Evolutionary conservation across 2,113 vertebrate genomes (phyloP), one percentile per base, ranked within the genome.

Genomic region (Seriola rivoliana): DNA sequence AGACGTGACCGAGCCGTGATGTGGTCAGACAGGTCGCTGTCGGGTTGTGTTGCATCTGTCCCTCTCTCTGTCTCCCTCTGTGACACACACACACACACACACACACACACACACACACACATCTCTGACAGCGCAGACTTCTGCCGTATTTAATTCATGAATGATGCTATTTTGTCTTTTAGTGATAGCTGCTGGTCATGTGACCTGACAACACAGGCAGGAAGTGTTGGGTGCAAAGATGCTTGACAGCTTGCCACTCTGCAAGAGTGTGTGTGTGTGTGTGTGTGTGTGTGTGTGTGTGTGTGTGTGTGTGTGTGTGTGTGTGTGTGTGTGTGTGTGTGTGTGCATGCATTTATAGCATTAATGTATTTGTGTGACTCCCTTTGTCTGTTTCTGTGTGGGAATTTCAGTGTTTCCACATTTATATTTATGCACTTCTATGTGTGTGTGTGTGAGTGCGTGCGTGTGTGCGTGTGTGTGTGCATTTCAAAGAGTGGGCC

Each of bases 211-310:
- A 74, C 59, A 17, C 25, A 40, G 32, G 40, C 52, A 55, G 48
- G 21, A 68, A 32, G n/a, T 42, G 48, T 59, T 0, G 5, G 25
- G 76, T 38, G 72, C 57, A 72, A 38, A 25, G 67, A 59, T 0
- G 8, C 67, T 0, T 38, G 60, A 80, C 85, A 90, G 83, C 78
- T 85, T 81, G 78, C 64, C 69, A 8, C 72, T 58, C 84, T 81
- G 81, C n/a, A 2, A 82, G 67, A 46, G 34, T 36, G 34, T 36
- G 34, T 36, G 34, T 36, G 34, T 29, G 36, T 7, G 42, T 16
- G 76, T 57, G 68, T 48, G 63, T 54, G 69, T 71, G 34, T 57
- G 44, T 50, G n/a, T n/a, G n/a, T n/a, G n/a, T n/a, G n/a, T n/a
- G n/a, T n/a, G n/a, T n/a, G n/a, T n/a, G n/a, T 68, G 38, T 40